A percentile compares a stretch with the other conserved stretches of the same genome.
These are phyloP conservation scores for Urocolius indicus DNA, from an alignment of 2,113 vertebrate genomes.

Conservation along the genomic window DNA sequence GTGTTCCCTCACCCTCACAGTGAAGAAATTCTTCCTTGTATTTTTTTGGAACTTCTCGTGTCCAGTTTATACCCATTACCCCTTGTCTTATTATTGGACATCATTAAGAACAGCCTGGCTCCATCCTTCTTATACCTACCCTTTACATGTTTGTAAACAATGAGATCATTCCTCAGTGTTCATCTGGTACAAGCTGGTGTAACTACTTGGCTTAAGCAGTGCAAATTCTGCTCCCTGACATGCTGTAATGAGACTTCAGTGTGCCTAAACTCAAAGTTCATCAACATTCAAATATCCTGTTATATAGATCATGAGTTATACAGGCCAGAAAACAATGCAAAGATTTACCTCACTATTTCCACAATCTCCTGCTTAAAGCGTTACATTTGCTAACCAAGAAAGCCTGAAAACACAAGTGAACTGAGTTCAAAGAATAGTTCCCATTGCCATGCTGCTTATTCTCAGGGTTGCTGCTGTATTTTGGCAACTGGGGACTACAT, in stretches of 20 bases:
- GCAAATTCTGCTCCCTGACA: neutral
- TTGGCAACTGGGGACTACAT: neutral
- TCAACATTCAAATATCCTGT: neutral
- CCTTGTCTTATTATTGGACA: too few relatives aligned
- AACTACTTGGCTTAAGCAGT: neutral
- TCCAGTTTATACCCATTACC: too few relatives aligned
- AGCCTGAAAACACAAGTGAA: neutral
- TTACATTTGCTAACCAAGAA: neutral
- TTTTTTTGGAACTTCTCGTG: too few relatives aligned
- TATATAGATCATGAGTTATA: neutral
- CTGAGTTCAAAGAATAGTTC: neutral
- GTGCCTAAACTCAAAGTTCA: neutral
- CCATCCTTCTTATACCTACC: too few relatives aligned
- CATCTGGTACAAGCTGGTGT: neutral
- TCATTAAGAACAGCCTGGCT: too few relatives aligned
- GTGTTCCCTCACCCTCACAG: too few relatives aligned
- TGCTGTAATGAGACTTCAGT: neutral
- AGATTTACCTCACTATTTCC: neutral
- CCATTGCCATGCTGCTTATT: rapidly evolving
- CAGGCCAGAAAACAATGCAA: neutral
- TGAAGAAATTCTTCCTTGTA: too few relatives aligned
- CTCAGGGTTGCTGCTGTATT: neutral
- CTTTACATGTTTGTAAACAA: too few relatives aligned
- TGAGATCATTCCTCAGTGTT: too few relatives aligned
- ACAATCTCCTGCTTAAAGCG: neutral